Evolutionary conservation across 2,888 invertebrate species (phyloP), one percentile per base, ranked within the genome.

Genomic region (Drosophila histrio): DNA sequence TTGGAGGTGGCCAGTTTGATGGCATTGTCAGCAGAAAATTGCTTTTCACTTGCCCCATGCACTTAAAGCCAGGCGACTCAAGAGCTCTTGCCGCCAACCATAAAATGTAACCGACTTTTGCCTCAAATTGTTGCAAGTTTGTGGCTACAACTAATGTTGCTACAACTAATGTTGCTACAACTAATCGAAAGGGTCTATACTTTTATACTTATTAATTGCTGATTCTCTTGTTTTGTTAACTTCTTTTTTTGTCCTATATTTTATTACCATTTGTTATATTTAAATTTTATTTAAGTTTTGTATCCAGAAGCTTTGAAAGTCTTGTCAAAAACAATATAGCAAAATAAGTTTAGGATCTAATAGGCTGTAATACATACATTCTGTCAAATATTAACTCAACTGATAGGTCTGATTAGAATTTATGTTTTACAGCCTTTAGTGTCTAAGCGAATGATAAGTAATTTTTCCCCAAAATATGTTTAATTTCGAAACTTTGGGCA

Each of bases 1-100:
- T 28, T 39, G 32, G 11, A 21, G 19, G 22, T 21, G 53, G n/a
- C 53, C 72, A 43, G 54, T 72, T 62, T 72, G 72, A 67, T 77
- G 62, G 36, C 62, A 60, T 58, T 77, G 74, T 77, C 63, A 67
- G 68, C 62, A 52, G 56, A 62, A 63, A 63, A 73, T 74, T 74
- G 77, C 68, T 53, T 72, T 72, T 63, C 30, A 44, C 15, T 41
- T 28, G 19, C n/a, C 7, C 41, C 43, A 19, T 15, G 22, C 61
- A 15, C 54, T 65, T 63, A 22, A 65, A 63, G 54, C 22, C 39
- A 13, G 41, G 15, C n/a, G n/a, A 44, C 24, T 44, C 19, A 36
- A 39, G 53, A 26, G 22, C 15, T 30, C n/a, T n/a, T n/a, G n/a
- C n/a, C 13, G 15, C 13, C n/a, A 38, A 24, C 4, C 47, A 49